Evolutionary conservation across 1,140 invertebrate species (phyloP).

Genomic region (Platyscapa corneri): DNA sequence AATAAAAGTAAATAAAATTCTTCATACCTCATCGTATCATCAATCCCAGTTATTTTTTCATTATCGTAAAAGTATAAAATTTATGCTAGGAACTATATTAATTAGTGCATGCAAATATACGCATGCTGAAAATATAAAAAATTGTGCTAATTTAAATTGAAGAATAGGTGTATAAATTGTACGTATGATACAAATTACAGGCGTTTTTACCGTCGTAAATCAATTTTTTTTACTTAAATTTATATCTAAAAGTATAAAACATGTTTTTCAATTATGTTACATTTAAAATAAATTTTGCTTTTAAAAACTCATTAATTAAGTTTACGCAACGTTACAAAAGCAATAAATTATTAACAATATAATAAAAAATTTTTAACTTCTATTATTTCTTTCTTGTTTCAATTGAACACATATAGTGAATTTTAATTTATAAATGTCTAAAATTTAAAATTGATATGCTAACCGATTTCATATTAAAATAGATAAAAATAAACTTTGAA

Average conservation of each 20-base stretch:
- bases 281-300: neutral
- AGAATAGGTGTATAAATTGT: neutral
- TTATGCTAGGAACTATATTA: constrained; percentile 49
- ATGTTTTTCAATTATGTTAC: constrained; percentile 10
- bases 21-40: neutral
- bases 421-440: neutral
- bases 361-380: neutral
- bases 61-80: constrained; percentile 40
- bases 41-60: constrained; percentile 43
- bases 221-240: neutral
- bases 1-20: constrained; percentile 12
- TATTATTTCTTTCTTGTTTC: neutral
- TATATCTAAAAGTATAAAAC: constrained; percentile 38
- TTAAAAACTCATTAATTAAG: neutral
- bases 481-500: too few species aligned
- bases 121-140: constrained; percentile 36
- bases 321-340: neutral
- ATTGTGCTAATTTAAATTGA: constrained; percentile 42
- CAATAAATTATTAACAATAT: too few species aligned
- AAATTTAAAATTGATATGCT: neutral
- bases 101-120: constrained; percentile 13
- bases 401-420: neutral
- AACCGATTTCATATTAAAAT: neutral
- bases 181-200: neutral
- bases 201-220: neutral